Conservation (phyloP, 2,888 invertebrate species). For the Cataglyphis cursor region DNA sequence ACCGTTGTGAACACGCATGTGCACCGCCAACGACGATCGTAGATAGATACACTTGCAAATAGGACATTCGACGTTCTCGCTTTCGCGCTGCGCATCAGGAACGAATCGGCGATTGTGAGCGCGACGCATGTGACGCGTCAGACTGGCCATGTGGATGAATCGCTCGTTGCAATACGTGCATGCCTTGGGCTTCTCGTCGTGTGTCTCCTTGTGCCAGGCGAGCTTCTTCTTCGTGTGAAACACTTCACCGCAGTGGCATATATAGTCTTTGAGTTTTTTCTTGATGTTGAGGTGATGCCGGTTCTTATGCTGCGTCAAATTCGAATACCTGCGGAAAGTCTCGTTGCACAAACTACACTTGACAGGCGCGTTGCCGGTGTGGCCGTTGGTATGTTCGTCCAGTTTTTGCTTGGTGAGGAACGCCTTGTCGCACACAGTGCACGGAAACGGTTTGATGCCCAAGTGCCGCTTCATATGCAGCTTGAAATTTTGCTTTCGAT, state of each 20-base stretch:
- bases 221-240: conserved; percentile 94
- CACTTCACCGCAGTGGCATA: conserved; percentile 93
- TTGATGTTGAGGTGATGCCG: conserved; percentile 92
- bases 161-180: conserved; percentile 95
- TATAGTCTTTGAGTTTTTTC: conserved; percentile 91
- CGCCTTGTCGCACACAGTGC: conserved; percentile 93
- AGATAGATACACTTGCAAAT: conserved; percentile 93
- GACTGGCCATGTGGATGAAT: conserved; percentile 94
- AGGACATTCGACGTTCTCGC: conserved; percentile 92
- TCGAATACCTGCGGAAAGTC: conserved; percentile 94
- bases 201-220: conserved; percentile 95
- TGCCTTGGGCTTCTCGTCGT: conserved; percentile 93
- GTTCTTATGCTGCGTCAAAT: conserved; percentile 94
- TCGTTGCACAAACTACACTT: conserved; percentile 94
- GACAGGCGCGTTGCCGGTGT: conserved; percentile 93
- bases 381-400: conserved; percentile 93
- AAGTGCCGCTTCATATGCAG: conserved; percentile 93
- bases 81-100: conserved; percentile 89
- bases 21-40: conserved; percentile 92
- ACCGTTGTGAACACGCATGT: conserved; percentile 92
- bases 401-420: conserved; percentile 94
- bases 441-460: conserved; percentile 92
- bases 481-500: conserved; percentile 91
- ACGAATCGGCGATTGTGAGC: conserved; percentile 93
- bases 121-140: conserved; percentile 94